Evolutionary conservation across 2,888 invertebrate species (phyloP).

Genomic region (Mythimna impura): DNA sequence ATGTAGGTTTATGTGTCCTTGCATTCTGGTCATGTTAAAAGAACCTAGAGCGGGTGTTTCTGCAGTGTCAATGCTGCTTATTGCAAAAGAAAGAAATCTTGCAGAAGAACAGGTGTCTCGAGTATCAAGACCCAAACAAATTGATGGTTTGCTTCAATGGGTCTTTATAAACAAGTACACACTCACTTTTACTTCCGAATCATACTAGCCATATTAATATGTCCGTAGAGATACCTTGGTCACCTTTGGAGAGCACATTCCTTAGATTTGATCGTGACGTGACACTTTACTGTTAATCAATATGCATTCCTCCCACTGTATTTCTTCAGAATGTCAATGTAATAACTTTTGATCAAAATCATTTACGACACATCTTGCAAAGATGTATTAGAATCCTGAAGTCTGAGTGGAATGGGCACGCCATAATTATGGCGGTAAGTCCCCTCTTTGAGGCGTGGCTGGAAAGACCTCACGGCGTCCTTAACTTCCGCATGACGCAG

Average conservation of each 20-base stretch:
- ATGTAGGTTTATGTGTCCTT: constrained; percentile 54
- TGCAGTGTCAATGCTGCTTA: constrained; percentile 14
- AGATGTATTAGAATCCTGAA: constrained; percentile 5
- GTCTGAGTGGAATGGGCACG: too few species aligned
- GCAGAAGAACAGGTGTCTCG: background rate
- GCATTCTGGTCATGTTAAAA: constrained; percentile 20
- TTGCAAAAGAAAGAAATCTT: background rate
- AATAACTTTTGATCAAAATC: constrained; percentile 13
- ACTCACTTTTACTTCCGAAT: constrained; percentile 46
- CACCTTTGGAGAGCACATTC: constrained; percentile 49
- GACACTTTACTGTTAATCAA: constrained; percentile 35
- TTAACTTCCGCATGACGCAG: too few species aligned
- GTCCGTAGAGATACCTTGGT: constrained; percentile 18
- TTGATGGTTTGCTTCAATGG: background rate
- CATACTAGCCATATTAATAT: constrained; percentile 10
- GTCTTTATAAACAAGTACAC: constrained; percentile 10
- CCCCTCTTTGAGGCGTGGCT: too few species aligned
- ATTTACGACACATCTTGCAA: background rate
- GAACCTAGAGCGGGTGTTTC: constrained; percentile 9
- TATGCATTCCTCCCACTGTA: constrained; percentile 40
- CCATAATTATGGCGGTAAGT: too few species aligned
- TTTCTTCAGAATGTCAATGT: constrained; percentile 26
- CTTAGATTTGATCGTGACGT: constrained; percentile 45
- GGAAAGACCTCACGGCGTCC: too few species aligned
- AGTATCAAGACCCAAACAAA: background rate